A percentile compares a stretch with the other conserved stretches of the same genome.
These are phyloP conservation scores for Collichthys lucidus DNA, from an alignment of 2,113 vertebrate species.

Conservation along the genomic window DNA sequence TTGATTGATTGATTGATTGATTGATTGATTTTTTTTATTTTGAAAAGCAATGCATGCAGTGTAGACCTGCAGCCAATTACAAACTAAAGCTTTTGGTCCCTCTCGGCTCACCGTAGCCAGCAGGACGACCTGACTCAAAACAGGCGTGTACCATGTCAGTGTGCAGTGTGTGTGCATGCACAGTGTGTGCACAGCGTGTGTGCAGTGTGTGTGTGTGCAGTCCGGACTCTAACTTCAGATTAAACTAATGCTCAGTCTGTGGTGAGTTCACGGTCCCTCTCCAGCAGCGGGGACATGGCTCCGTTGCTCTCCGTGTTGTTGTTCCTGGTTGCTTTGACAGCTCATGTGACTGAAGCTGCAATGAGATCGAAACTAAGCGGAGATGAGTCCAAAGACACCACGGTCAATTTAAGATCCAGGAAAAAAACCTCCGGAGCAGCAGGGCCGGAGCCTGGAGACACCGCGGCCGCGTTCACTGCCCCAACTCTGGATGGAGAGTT, in stretches of 20 bases:
- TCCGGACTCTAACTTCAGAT: fast-evolving
- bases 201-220: too few species aligned
- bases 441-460: slow-evolving; percentile 78
- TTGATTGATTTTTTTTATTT: too few species aligned
- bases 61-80: too few species aligned
- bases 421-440: background rate
- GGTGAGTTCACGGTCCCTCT: slow-evolving; percentile 30
- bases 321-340: slow-evolving; percentile 15
- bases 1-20: too few species aligned
- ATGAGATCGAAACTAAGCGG: slow-evolving; percentile 7
- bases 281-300: slow-evolving; percentile 32
- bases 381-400: background rate
- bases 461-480: slow-evolving; percentile 73
- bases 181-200: too few species aligned
- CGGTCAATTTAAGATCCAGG: background rate
- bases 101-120: slow-evolving; percentile 50
- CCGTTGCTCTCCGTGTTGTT: slow-evolving; percentile 15
- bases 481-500: slow-evolving; percentile 81
- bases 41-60: too few species aligned
- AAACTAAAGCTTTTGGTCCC: slow-evolving; percentile 1
- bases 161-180: too few species aligned
- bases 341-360: background rate
- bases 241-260: background rate
- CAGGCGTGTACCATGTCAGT: too few species aligned
- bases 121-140: slow-evolving; percentile 27